Evolutionary conservation across 2,888 invertebrate genomes (phyloP).

Genomic region (Hyposoter dolosus): DNA sequence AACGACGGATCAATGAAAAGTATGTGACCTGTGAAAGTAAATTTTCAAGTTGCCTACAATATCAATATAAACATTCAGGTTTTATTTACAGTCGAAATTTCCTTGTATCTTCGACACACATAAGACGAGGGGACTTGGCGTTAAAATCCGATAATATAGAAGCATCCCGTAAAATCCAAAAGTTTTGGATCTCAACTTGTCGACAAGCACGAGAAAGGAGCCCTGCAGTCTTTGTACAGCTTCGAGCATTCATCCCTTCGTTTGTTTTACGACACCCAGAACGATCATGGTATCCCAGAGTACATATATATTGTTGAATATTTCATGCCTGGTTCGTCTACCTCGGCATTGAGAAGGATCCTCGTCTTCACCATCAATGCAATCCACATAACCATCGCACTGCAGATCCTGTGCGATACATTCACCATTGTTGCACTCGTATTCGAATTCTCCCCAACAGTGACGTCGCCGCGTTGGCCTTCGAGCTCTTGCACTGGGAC

Average conservation of each 20-base stretch:
- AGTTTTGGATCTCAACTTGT: not conserved
- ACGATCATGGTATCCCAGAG: constrained; percentile 49
- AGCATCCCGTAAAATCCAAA: constrained; percentile 1
- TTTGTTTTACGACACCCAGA: constrained; percentile 43
- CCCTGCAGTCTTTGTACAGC: constrained; percentile 53
- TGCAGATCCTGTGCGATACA: constrained; percentile 85
- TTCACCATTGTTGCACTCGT: constrained; percentile 85
- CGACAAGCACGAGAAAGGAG: constrained; percentile 36
- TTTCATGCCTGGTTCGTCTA: constrained; percentile 67
- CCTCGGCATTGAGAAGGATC: constrained; percentile 71
- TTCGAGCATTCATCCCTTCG: constrained; percentile 56
- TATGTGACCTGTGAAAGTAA: constrained; percentile 17
- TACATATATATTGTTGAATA: constrained; percentile 21
- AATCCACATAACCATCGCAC: constrained; percentile 88
- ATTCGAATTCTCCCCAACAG: constrained; percentile 61
- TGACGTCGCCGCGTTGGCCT: not conserved
- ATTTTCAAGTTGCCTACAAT: constrained; percentile 18
- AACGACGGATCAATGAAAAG: constrained; percentile 29
- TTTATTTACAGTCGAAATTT: constrained; percentile 44
- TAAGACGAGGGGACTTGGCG: not conserved
- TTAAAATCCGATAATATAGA: constrained; percentile 18
- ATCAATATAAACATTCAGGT: constrained; percentile 18
- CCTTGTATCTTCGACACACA: constrained; percentile 12
- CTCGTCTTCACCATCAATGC: constrained; percentile 88
- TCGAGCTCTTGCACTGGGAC: not conserved